Evolutionary conservation across 1,140 invertebrate genomes (phyloP), one percentile per base, ranked within the genome.

Genomic region (Galleria mellonella): DNA sequence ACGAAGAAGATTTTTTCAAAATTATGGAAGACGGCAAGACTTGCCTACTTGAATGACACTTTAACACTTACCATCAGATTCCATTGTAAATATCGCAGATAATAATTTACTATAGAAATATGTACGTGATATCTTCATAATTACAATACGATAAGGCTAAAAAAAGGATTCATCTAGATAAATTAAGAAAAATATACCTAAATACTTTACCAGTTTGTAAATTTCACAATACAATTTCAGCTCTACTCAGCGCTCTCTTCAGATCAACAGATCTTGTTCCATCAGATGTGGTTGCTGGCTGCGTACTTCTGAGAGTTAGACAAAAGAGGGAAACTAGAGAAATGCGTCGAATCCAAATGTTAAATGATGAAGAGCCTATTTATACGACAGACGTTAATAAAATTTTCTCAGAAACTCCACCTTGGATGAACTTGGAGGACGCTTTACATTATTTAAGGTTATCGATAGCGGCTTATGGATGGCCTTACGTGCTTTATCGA

Each of bases 281-380:
- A 0, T 95, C 95, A 0, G 96, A 98, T 70, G 89, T 97, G 10
- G 91, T 95, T 33, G 95, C 95, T 9, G 96, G 95, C 4, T 91
- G 95, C 44, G 90, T 97, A 11, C 87, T 98, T 4, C 83, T 97
- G 0, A 81, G 91, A 73, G 89, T 93, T 32, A 91, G 90, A 58
- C 92, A 93, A 61, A 94, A 94, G 76, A 83, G 90, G 9, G 90
- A 93, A 69, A 92, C 89, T 0, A 83, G 91, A 42, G 91, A 93
- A 74, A 89, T 92, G 72, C 73, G 89, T 32, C 84, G 91, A 53
- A 88, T 93, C 23, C 90, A 92, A 69, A 88, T 93, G 78, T 65
- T 92, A 11, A 88, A 89, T 29, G 90, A 91, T 58, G 88, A 91
- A 55, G 88, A 90, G 59, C 90, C 91, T 2, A 90, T 90, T 64